These are phyloP conservation scores for Barbus barbus DNA, from an alignment of 2,113 vertebrate genomes.

Conservation along the genomic window DNA sequence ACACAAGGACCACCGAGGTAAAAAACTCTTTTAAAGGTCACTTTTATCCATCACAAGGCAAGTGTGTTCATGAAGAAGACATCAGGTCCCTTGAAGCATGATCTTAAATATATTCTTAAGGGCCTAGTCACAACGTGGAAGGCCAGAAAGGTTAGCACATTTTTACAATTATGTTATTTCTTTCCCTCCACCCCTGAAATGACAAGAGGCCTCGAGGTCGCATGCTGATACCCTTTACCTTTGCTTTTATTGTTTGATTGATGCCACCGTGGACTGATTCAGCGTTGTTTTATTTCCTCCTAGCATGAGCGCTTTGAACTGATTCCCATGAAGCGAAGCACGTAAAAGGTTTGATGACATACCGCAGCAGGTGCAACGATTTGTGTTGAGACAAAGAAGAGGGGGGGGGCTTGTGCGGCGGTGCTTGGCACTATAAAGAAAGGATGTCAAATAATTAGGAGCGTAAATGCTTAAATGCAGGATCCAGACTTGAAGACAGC, in stretches of 20 bases:
- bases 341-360: constrained; percentile 16
- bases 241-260: constrained; percentile 40
- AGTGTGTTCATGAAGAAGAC: constrained; percentile 34
- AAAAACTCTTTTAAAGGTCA: constrained; percentile 39
- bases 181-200: not conserved
- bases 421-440: not conserved
- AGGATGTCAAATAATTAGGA: constrained; percentile 8
- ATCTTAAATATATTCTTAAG: constrained; percentile 31
- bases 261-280: constrained; percentile 1
- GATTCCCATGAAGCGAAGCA: not conserved
- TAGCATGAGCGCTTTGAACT: constrained; percentile 8
- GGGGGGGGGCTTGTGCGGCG: not conserved
- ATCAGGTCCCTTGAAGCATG: constrained; percentile 31
- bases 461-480: not conserved
- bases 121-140: not conserved
- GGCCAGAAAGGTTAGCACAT: constrained; percentile 13
- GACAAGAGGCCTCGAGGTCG: not conserved
- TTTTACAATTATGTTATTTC: not conserved
- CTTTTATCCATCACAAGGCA: constrained; percentile 24
- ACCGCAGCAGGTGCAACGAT: not conserved
- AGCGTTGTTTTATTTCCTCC: not conserved
- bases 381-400: constrained; percentile 16
- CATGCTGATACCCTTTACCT: constrained; percentile 20
- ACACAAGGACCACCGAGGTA: constrained; percentile 9
- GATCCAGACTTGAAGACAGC: not conserved